Conservation (phyloP, 2,797 vertebrate species). For the Falco biarmicus region DNA sequence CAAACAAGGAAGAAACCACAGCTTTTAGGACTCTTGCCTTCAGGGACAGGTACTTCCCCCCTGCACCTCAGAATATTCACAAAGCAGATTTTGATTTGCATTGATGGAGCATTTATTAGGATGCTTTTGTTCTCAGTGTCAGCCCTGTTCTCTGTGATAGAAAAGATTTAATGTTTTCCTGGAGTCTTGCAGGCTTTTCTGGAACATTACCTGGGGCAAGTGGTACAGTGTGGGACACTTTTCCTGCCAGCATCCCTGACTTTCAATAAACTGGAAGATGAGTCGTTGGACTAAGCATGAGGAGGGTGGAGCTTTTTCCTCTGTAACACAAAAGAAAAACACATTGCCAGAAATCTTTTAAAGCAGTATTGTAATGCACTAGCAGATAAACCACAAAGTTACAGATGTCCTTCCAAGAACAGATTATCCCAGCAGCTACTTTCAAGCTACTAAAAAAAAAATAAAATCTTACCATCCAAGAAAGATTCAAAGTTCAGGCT, state of each 20-base stretch:
- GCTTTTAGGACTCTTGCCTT: neutral
- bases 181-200: neutral
- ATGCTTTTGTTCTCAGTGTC: neutral
- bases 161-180: neutral
- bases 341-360: neutral
- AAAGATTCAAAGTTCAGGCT: conserved; percentile 74
- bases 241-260: conserved; percentile 70
- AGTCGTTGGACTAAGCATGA: conserved; percentile 78
- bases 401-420: neutral
- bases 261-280: conserved; percentile 77
- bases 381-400: neutral
- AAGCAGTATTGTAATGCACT: neutral
- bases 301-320: conserved; percentile 76
- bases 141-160: neutral
- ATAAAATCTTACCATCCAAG: conserved; percentile 77
- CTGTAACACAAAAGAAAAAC: conserved; percentile 54
- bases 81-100: neutral
- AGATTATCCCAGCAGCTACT: neutral
- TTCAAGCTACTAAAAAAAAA: neutral
- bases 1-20: neutral
- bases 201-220: conserved; percentile 76
- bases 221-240: conserved; percentile 69
- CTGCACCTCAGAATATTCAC: neutral
- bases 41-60: neutral
- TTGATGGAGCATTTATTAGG: neutral